Base-by-base conservation (phyloP, 2,888 invertebrate genomes). In the Drosophila algonquin region DNA sequence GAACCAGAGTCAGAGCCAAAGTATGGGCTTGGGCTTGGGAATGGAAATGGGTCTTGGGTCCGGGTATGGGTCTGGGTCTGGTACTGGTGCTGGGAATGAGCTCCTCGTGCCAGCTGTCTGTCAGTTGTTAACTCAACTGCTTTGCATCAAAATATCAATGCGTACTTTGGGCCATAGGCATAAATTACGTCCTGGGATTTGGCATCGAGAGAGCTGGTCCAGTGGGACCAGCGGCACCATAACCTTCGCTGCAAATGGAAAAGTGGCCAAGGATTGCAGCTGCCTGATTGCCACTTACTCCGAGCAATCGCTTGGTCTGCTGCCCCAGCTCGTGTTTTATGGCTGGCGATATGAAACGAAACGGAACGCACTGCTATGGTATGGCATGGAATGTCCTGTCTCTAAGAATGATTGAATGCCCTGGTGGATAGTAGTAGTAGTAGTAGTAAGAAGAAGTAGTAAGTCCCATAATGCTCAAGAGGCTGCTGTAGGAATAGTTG, bases 71-170 rank as follows among this genome's bases (percentile, higher is more conserved):
- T 3, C 27, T 18, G 47, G 40, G 16, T 45, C 27, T 18, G 47
- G 21, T 3, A 0, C 27, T 18, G 47, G 30, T 50, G 27, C 35
- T 35, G 5, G 35, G 14, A 35, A 35, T 50, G 50, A 24, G 32
- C 32, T 16, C 54, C 58, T 58, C 44, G 46, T 59, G 65, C 54
- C 65, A 64, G 65, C 73, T 67, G 67, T 46, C 76, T 80, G 79
- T 50, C 69, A 77, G 75, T 86, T 86, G 81, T 77, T 77, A 73
- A 80, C 77, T 83, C 79, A 79, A 80, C 85, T 81, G 76, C 65
- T 84, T 84, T 81, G 82, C 81, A 81, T 81, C 80, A 67, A 84
- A 80, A 84, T 81, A 81, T 81, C 85, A 84, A 81, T 84, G 82
- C 78, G 80, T 71, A 73, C 53, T 62, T 57, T 47, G 53, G 48